phyloP scores from a whole-genome alignment of 2,888 invertebrate genomes.

The Mesochorus sp. region DNA sequence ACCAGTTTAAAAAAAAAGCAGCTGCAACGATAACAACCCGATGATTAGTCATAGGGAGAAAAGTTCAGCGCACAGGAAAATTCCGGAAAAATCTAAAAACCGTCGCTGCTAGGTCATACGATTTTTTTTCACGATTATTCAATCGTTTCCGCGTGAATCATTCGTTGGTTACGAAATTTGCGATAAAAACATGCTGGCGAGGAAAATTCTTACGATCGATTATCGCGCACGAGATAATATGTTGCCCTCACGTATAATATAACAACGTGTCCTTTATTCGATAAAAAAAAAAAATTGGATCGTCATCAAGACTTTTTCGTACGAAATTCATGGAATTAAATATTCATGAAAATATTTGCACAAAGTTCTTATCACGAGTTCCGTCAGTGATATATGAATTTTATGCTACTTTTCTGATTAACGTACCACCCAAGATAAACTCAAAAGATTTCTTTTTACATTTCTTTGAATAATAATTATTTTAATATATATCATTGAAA shows the following conservation, averaged over 20 bases:
- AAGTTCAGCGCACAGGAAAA: constrained; percentile 7
- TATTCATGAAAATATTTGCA: constrained; percentile 25
- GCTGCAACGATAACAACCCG: constrained; percentile 39
- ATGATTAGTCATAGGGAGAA: no score
- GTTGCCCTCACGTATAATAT: not conserved
- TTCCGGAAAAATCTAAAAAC: constrained; percentile 6
- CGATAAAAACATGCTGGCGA: not conserved
- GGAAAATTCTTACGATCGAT: not conserved
- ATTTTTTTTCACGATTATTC: not conserved
- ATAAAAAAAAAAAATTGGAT: not conserved
- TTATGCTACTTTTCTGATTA: constrained; percentile 9
- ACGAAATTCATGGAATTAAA: constrained; percentile 2
- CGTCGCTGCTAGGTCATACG: not conserved
- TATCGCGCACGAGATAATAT: not conserved
- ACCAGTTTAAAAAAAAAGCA: constrained; percentile 22
- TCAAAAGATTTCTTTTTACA: no score
- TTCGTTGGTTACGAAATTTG: not conserved
- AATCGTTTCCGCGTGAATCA: not conserved
- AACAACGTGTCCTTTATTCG: not conserved
- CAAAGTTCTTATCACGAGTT: constrained; percentile 11
- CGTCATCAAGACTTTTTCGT: not conserved
- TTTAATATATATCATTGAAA: no score
- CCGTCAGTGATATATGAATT: constrained; percentile 26
- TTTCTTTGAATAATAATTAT: no score
- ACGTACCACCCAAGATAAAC: no score